A percentile compares a stretch with the other conserved stretches of the same genome.
These are phyloP conservation scores for Polyergus mexicanus DNA, from an alignment of 1,140 invertebrate genomes.

Conservation along the genomic window DNA sequence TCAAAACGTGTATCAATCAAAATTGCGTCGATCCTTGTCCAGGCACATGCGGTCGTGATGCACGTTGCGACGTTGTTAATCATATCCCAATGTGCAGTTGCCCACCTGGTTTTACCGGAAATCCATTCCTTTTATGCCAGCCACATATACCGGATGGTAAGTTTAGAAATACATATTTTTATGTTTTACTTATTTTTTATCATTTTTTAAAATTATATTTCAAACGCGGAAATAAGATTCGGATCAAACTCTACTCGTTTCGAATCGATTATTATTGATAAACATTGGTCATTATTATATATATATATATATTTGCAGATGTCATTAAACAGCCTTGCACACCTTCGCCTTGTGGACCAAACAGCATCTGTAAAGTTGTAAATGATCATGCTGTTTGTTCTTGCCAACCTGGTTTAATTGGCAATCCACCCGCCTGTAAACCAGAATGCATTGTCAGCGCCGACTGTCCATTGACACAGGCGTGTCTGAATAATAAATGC, in stretches of 20 bases:
- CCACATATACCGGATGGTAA: slow-evolving; percentile 77
- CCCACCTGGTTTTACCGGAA: slow-evolving; percentile 90
- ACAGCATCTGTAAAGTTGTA: slow-evolving; percentile 85
- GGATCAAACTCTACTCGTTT: not conserved
- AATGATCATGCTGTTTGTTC: slow-evolving; percentile 89
- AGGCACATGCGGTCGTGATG: slow-evolving; percentile 91
- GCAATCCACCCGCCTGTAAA: slow-evolving; percentile 89
- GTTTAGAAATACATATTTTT: slow-evolving; percentile 3
- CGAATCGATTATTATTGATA: not conserved
- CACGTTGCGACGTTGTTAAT: slow-evolving; percentile 92
- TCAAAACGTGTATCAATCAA: slow-evolving; percentile 91
- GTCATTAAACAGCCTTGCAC: slow-evolving; percentile 84
- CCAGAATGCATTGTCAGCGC: slow-evolving; percentile 89
- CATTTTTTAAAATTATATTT: not conserved
- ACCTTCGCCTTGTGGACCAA: slow-evolving; percentile 87
- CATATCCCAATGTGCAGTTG: slow-evolving; percentile 92
- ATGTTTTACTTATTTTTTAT: not conserved
- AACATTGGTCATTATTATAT: not conserved
- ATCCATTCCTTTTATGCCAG: slow-evolving; percentile 92
- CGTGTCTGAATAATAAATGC: slow-evolving; percentile 90
- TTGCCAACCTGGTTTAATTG: slow-evolving; percentile 89
- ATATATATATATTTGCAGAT: slow-evolving; percentile 64
- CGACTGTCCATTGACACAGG: slow-evolving; percentile 89
- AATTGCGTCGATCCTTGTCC: slow-evolving; percentile 92
- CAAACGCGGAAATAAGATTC: not conserved